These are phyloP conservation scores for Orcinus orca DNA, from an alignment of 2,113 vertebrate species.

Conservation along the genomic window DNA sequence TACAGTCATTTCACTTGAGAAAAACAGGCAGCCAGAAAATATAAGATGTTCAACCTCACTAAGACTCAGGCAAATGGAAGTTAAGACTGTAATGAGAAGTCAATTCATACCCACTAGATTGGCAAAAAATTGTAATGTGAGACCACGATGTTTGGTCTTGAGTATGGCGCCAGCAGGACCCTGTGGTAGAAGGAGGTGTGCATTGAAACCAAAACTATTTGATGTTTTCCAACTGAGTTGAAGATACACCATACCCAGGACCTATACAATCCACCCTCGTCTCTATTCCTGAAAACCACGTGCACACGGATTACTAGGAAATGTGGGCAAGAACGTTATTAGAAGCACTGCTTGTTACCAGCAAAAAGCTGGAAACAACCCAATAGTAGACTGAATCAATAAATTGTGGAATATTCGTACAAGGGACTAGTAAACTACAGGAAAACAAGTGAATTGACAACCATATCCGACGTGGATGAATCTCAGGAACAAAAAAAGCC, in stretches of 20 bases:
- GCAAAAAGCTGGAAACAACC: not conserved
- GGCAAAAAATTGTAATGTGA: not conserved
- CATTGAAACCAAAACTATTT: not conserved
- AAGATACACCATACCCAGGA: not conserved
- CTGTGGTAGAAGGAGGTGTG: not conserved
- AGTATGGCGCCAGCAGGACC: too few species aligned
- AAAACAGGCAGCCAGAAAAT: slow-evolving; percentile 2
- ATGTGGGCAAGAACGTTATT: not conserved
- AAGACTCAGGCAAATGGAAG: not conserved
- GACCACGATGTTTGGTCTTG: not conserved
- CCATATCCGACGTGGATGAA: not conserved
- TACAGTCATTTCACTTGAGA: not conserved
- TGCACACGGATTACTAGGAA: not conserved
- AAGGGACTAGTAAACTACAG: not conserved
- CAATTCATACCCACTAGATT: not conserved
- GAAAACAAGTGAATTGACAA: slow-evolving; percentile 18
- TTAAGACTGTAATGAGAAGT: not conserved
- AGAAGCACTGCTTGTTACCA: not conserved
- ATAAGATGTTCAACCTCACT: not conserved
- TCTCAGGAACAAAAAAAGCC: not conserved
- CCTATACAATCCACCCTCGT: not conserved
- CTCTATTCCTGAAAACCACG: not conserved
- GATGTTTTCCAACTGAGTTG: not conserved
- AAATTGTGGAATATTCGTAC: not conserved
- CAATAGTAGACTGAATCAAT: not conserved